Base-by-base conservation (phyloP, 2,888 invertebrate genomes). In the Brassicogethes aeneus region DNA sequence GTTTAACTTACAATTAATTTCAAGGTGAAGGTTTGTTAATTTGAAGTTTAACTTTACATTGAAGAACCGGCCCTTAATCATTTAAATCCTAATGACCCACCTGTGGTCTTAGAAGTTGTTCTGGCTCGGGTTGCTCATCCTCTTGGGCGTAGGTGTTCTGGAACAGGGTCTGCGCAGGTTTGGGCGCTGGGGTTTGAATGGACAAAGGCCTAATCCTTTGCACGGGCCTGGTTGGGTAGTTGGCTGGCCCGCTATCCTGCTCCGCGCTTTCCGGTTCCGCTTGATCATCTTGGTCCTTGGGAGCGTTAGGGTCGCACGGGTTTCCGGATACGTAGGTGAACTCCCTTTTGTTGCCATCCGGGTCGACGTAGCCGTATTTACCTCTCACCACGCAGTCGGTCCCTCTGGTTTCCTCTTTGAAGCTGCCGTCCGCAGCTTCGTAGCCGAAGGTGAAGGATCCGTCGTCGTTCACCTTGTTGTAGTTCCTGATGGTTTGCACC, bases 301-400 rank as follows among this genome's bases (percentile, higher is more conserved):
- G 81, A n/a, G 82, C 82, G 66, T 86, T 87, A 3, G 87, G 87
- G 60, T 88, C 87, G 61, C 88, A 88, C 1, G 87, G 86, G 63
- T 88, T 87, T 14, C 88, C 88, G 15, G 85, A 85, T 0, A 87
- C 87, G 67, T 89, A 89, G 3, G 85, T 85, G 68, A 89, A 88
- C 65, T 89, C 88, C 50, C 88, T 70, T 59, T 85, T 85, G 69
- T 87, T 85, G 52, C 89, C 89, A 53, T 87, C 86, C 0, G 88
- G 88, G 67, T 89, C 89, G 8, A 89, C 72, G 70, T 89, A 89
- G 15, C 89, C 89, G 65, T 89, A 89, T 65, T 88, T 88, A 39
- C 89, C 89, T 44, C 87, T 76, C 3, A 88, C 88, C 0, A 89
- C 86, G 64, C 88, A 89, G 68, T 89, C 88, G 1, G 85, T 83